phyloP scores from a whole-genome alignment of 2,113 vertebrate species.

The Megaceryle maxima region DNA sequence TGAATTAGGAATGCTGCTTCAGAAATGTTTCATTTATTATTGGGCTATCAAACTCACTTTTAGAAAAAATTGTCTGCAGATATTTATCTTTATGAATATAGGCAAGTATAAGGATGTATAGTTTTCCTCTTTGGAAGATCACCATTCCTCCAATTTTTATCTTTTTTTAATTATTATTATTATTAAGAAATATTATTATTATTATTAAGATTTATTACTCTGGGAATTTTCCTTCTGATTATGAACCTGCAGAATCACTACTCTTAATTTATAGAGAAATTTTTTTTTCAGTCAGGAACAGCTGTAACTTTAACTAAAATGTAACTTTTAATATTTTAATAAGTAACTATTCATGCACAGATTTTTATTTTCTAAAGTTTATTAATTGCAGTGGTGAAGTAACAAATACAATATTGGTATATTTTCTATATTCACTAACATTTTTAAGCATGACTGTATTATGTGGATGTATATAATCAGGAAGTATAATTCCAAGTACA shows the following conservation, averaged over 20 bases:
- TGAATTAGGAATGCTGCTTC: background rate
- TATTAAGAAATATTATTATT: background rate
- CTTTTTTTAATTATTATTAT: background rate
- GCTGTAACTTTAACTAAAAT: background rate
- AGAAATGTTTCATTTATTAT: background rate
- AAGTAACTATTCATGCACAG: background rate
- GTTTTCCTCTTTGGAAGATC: background rate
- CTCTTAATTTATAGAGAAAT: background rate
- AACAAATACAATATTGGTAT: background rate
- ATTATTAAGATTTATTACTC: background rate
- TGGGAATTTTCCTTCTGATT: background rate
- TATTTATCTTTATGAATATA: background rate
- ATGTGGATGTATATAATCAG: background rate
- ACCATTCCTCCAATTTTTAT: background rate
- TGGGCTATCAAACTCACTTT: background rate
- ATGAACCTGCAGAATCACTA: background rate
- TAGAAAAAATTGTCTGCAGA: background rate
- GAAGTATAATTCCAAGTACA: background rate
- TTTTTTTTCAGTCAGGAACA: background rate
- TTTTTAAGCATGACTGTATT: background rate
- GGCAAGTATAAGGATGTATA: background rate
- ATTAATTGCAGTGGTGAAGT: background rate
- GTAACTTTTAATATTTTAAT: too few relatives aligned
- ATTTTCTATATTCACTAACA: background rate
- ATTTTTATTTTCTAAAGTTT: background rate